Evolutionary conservation across 2,797 vertebrate genomes (phyloP), one percentile per base, ranked within the genome.

Genomic region (Fratercula arctica): DNA sequence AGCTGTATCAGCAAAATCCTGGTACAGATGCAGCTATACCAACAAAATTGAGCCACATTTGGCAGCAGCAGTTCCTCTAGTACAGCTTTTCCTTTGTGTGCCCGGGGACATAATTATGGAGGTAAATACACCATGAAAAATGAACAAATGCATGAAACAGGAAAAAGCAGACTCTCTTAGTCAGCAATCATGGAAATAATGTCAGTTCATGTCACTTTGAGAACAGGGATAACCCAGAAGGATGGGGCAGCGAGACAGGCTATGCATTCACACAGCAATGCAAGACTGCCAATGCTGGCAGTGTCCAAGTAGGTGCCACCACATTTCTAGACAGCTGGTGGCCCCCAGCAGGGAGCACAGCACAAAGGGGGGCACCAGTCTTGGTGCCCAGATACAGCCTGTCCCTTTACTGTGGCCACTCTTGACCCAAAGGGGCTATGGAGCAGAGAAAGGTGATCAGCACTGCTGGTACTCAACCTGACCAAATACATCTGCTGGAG

Each of bases 11-110:
- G 95, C 93, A 94, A 84, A 94, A 86, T 0, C 69, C 25, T 61
- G 29, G 31, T 61, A 72, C 4, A 57, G 31, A 74, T 41, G 59
- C 33, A 74, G 81, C 41, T 87, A 94, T 70, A 74, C 68, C 89
- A 95, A 95, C 81, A 92, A 92, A 95, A 89, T 2, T 15, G 48
- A 92, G 82, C 54, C 81, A 70, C 54, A 5, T 13, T 86, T 69
- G 23, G 82, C 82, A 91, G 68, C 60, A 63, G 60, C 2, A 0
- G 57, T 6, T 87, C 68, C 72, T 28, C 77, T 37, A 18, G 16
- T 13, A 21, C 10, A 78, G 70, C 54, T 20, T 53, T 59, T 39
- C 39, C 26, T 93, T 59, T 82, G 79, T 29, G 24, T 6, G 43
- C 66, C 51, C 0, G 5, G 37, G 43, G 77, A 85, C 57, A 11